Evolutionary conservation across 2,888 invertebrate species (phyloP), one percentile per base, ranked within the genome.

Genomic region (Drosophila robusta): DNA sequence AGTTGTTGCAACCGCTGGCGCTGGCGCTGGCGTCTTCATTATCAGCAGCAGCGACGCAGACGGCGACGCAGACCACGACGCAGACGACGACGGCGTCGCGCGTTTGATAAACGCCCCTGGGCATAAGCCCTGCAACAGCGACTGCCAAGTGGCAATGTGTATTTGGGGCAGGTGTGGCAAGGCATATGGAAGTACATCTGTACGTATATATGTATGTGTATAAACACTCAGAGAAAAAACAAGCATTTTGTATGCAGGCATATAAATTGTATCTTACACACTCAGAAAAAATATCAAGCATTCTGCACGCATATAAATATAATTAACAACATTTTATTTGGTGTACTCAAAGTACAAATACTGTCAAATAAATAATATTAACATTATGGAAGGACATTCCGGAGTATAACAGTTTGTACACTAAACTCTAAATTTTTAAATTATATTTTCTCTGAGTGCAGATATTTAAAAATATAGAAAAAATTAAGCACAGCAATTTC

Each of bases 1-100:
- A 50, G 55, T 55, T 61, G 54, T 16, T 54, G 58, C 47, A 47
- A 52, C 54, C 34, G 54, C 24, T 54, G 42, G 39, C 24, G 54
- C 24, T 54, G 42, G 39, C 24, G 22, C 38, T 90, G 90, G 90
- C 90, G 90, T 90, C 90, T 90, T 89, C 75, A 89, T 90, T 90
- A 90, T 89, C 90, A 63, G 80, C 72, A 62, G 80, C 72, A 34
- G 80, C 72, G 64, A 42, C 47, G 76, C 44, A 63, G 78, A 57
- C 68, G 68, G 54, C 54, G 54, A 44, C 54, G 54, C 42, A 18
- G 18, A 18, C 18, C 1, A 18, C 18, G 34, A 26, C 75, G 77
- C 50, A 70, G 69, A 58, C 38, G 81, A 84, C 14, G 54, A 34
- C 54, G 52, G 54, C 54, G 54, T 54, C 54, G 54, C 42, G 22